Conservation (phyloP, 2,113 vertebrate genomes). For the Trochalopteron elliotii region DNA sequence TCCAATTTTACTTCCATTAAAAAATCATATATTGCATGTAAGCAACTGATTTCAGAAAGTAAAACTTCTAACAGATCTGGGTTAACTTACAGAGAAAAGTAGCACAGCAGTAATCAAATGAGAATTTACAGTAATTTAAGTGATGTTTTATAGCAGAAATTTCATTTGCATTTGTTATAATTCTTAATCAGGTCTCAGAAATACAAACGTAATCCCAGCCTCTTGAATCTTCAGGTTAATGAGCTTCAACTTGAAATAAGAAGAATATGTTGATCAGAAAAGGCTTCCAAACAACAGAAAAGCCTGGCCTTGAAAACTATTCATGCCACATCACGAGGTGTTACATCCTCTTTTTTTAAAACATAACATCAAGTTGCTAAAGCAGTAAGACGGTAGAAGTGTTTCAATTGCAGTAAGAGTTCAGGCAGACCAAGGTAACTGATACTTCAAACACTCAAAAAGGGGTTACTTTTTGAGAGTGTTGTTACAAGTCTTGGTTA, state of each 20-base stretch:
- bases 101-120: neutral
- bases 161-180: neutral
- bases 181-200: neutral
- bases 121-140: slow-evolving; percentile 3
- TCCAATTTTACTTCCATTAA: neutral
- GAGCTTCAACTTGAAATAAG: neutral
- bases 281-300: neutral
- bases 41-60: neutral
- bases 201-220: neutral
- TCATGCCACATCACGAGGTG: neutral
- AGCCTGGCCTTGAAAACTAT: neutral
- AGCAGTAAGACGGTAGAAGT: neutral
- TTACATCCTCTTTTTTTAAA: neutral
- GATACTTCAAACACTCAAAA: neutral
- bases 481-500: neutral
- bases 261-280: neutral
- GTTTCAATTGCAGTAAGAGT: neutral
- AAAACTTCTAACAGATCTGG: neutral
- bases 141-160: neutral
- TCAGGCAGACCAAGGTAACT: neutral
- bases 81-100: neutral
- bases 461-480: neutral
- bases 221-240: neutral
- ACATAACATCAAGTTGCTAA: neutral
- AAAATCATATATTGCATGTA: neutral